Conservation (phyloP, 2,797 vertebrate genomes). For the Otolemur crassicaudatus region DNA sequence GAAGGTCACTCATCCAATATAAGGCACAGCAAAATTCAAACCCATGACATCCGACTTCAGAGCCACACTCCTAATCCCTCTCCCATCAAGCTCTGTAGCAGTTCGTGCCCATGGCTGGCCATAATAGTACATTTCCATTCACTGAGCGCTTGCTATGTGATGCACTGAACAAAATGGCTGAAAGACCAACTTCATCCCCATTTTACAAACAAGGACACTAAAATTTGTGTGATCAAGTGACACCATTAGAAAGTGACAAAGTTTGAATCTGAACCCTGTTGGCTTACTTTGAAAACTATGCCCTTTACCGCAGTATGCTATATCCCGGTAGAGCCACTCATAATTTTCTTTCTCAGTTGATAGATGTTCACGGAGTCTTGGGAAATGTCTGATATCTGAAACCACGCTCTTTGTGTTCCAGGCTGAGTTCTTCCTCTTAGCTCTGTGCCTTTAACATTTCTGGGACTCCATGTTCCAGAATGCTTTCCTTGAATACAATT, state of each 20-base stretch:
- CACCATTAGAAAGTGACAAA: slow-evolving; percentile 12
- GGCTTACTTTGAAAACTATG: not conserved
- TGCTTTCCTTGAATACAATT: not conserved
- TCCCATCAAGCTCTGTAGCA: not conserved
- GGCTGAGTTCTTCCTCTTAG: not conserved
- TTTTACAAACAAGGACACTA: slow-evolving; percentile 46
- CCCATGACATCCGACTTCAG: not conserved
- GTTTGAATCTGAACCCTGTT: not conserved
- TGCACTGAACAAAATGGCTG: not conserved
- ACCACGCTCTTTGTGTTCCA: not conserved
- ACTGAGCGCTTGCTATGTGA: not conserved
- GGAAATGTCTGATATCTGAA: not conserved
- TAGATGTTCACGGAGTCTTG: not conserved
- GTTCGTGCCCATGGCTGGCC: not conserved
- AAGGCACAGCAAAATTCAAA: not conserved
- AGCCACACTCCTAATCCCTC: not conserved
- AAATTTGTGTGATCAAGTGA: not conserved
- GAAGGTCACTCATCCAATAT: not conserved
- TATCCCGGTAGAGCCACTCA: not conserved
- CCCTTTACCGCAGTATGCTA: not conserved
- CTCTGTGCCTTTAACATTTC: not conserved
- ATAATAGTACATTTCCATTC: not conserved
- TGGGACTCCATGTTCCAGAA: not conserved
- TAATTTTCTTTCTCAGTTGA: not conserved
- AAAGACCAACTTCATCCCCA: not conserved